These are phyloP conservation scores for Minunthozetes semirufus DNA, from an alignment of 2,888 invertebrate species.

Conservation along the genomic window DNA sequence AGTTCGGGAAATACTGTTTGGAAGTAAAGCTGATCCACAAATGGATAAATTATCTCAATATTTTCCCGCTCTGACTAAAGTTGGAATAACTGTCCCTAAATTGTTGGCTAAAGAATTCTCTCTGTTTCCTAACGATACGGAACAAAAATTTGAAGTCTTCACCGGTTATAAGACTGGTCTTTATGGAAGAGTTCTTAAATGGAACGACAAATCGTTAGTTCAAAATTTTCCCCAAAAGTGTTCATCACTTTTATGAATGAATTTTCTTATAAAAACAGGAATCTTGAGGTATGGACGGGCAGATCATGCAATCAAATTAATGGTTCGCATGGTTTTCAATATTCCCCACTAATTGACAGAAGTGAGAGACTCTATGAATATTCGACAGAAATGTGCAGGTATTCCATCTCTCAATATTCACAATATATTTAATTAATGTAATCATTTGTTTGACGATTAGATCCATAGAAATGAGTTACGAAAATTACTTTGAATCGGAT, in stretches of 20 bases:
- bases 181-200: constrained; percentile 28
- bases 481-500: background rate
- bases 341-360: constrained; percentile 43
- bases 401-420: background rate
- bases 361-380: constrained; percentile 43
- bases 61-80: background rate
- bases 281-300: constrained; percentile 42
- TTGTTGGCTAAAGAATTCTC: constrained; percentile 2
- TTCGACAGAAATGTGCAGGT: constrained; percentile 45
- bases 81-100: background rate
- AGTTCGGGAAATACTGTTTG: constrained; percentile 6
- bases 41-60: constrained; percentile 10
- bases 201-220: constrained; percentile 35
- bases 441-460: constrained; percentile 22
- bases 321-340: constrained; percentile 45
- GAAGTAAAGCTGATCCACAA: background rate
- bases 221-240: background rate
- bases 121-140: constrained; percentile 20
- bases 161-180: constrained; percentile 29
- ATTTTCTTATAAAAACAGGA: constrained; percentile 30
- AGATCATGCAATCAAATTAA: constrained; percentile 44
- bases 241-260: too few species aligned
- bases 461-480: constrained; percentile 19
- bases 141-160: constrained; percentile 20
- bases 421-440: background rate